Conservation (phyloP, 2,113 vertebrate species). For the Tiliqua scincoides region DNA sequence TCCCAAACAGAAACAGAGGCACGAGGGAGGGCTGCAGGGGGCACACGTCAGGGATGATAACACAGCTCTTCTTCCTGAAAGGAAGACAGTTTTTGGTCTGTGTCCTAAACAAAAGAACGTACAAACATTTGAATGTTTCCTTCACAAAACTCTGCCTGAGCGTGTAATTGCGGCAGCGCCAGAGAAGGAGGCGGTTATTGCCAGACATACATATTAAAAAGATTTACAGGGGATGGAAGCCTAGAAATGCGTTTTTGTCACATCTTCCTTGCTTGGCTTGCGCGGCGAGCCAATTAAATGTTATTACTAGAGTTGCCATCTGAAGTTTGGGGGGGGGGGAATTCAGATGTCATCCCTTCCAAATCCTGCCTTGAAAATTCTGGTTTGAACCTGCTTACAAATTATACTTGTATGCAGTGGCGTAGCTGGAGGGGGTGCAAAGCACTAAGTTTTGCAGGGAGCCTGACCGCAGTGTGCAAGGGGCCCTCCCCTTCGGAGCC, state of each 20-base stretch:
- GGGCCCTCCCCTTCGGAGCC: too few relatives aligned
- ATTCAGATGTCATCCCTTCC: not conserved
- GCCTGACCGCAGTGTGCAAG: too few relatives aligned
- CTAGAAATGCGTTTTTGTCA: not conserved
- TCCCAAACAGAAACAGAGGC: not conserved
- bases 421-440: too few relatives aligned
- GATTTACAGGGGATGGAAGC: not conserved
- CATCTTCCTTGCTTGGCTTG: not conserved
- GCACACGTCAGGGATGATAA: rapidly evolving
- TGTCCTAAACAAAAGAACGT: not conserved
- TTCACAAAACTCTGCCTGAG: not conserved
- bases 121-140: not conserved
- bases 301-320: not conserved
- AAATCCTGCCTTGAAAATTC: not conserved
- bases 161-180: not conserved
- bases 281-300: not conserved
- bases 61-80: not conserved
- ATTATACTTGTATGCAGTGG: not conserved
- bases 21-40: not conserved
- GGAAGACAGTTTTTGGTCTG: not conserved
- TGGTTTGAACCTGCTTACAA: not conserved
- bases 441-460: too few relatives aligned
- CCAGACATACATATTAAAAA: not conserved
- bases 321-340: not conserved
- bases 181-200: rapidly evolving